phyloP scores from a whole-genome alignment of 2,888 invertebrate genomes.

The Nipponacmea schrenckii region DNA sequence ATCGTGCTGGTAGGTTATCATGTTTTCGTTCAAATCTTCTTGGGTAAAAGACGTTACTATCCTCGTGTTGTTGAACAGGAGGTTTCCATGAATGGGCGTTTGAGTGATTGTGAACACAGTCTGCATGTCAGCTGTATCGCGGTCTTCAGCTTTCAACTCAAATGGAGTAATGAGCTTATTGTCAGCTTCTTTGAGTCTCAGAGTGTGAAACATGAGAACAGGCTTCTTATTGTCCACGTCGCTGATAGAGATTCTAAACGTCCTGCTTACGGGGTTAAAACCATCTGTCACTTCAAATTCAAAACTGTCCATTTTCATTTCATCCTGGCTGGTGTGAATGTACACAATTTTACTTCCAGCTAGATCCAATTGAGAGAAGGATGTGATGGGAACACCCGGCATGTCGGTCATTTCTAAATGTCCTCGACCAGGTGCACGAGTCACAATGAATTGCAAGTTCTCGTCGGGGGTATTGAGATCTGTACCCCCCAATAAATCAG shows the following conservation, averaged over 20 bases:
- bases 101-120: slow-evolving; percentile 61
- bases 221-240: slow-evolving; percentile 67
- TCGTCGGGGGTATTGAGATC: slow-evolving; percentile 64
- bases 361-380: slow-evolving; percentile 65
- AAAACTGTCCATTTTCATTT: slow-evolving; percentile 66
- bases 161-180: slow-evolving; percentile 64
- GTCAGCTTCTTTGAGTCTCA: slow-evolving; percentile 62
- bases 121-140: slow-evolving; percentile 57
- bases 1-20: slow-evolving; percentile 67
- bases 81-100: slow-evolving; percentile 62
- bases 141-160: slow-evolving; percentile 65
- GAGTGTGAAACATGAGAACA: slow-evolving; percentile 58
- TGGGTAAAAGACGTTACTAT: slow-evolving; percentile 60
- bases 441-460: slow-evolving; percentile 59
- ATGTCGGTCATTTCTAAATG: slow-evolving; percentile 60
- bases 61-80: slow-evolving; percentile 54
- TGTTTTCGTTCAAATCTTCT: slow-evolving; percentile 59
- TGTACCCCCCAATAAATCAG: slow-evolving; percentile 62
- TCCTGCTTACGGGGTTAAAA: slow-evolving; percentile 59
- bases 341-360: slow-evolving; percentile 66
- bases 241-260: slow-evolving; percentile 64
- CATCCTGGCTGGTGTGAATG: slow-evolving; percentile 62
- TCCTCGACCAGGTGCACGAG: slow-evolving; percentile 62
- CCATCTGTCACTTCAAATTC: slow-evolving; percentile 68
- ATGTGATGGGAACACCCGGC: slow-evolving; percentile 56